These are phyloP conservation scores for Pardalotus punctatus DNA, from an alignment of 2,113 vertebrate species.

Conservation along the genomic window DNA sequence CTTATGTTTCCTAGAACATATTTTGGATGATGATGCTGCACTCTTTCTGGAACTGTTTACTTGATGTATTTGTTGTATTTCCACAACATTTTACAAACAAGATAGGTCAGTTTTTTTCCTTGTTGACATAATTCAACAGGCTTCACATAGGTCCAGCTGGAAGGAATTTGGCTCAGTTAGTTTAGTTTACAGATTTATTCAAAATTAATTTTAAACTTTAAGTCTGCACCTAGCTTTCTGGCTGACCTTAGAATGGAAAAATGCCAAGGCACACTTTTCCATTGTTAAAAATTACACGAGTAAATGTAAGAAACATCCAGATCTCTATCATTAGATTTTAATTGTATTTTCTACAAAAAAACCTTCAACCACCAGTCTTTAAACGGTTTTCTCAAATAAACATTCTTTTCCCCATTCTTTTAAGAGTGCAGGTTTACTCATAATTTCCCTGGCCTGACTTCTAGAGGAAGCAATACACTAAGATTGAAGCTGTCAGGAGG, in stretches of 20 bases:
- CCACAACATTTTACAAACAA: background rate
- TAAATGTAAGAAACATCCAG: background rate
- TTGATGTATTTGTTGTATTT: constrained; percentile 9
- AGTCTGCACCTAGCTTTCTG: background rate
- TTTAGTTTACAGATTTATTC: constrained; percentile 4
- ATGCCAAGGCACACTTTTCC: background rate
- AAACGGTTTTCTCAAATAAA: background rate
- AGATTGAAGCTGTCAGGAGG: background rate
- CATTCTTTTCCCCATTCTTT: background rate
- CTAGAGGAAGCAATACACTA: background rate
- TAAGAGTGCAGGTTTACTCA: background rate
- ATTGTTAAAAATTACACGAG: background rate
- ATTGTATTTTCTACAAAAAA: background rate
- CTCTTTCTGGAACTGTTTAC: constrained; percentile 18
- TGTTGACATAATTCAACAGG: background rate
- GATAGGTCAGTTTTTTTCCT: background rate
- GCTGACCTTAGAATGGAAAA: background rate
- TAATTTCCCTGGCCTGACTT: background rate
- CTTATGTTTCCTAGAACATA: background rate
- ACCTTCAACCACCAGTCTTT: background rate
- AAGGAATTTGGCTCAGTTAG: background rate
- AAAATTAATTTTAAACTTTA: background rate
- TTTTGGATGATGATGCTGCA: background rate
- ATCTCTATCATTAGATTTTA: background rate
- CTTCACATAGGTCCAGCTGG: background rate